Base-by-base conservation (phyloP, 2,888 invertebrate genomes). In the Orthonychiurus folsomi region DNA sequence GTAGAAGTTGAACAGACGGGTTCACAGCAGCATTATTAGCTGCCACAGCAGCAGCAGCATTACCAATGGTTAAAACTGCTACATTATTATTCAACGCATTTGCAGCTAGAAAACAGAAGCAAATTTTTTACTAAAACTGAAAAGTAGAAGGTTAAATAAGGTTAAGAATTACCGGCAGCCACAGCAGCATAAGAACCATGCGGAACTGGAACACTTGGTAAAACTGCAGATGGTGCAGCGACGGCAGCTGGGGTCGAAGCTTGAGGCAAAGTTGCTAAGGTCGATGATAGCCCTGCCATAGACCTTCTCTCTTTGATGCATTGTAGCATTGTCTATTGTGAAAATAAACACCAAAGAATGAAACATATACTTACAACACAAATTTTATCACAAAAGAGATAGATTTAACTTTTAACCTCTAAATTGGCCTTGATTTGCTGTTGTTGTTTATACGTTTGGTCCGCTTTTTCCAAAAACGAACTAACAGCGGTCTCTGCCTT, bases 401-500 rank as follows among this genome's bases (percentile, higher is more conserved):
- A 21, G 20, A 12, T 52, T 23, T 52, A n/a, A 21, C n/a, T 21
- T 21, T 67, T 67, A 70, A 84, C 85, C 80, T 96, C 96, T 9
- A 96, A 79, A 60, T 88, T 85, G 1, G 94, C 93, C 75, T 94
- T 93, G 75, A 92, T 91, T 2, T 87, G 85, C 70, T 92, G 87
- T 9, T 97, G 80, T 76, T 93, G 92, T 62, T 92, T 86, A 77
- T 96, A 95, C 20, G 93, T 89, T 24, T 91, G 81, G 77, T 97
- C 97, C 0, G 96, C 96, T 75, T 94, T 93, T 74, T 96, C 95
- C 59, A 97, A 78, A 66, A 94, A 80, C 0, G 87, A 84, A 74
- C 95, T 93, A 71, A 97, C 95, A 50, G 88, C 88, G 48, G 88
- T 86, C 25, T 95, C 89, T 66, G 94, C 93, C 80, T 95, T 95